Evolutionary conservation across 1,140 invertebrate genomes (phyloP), one percentile per base, ranked within the genome.

Genomic region (Saccostrea echinata): DNA sequence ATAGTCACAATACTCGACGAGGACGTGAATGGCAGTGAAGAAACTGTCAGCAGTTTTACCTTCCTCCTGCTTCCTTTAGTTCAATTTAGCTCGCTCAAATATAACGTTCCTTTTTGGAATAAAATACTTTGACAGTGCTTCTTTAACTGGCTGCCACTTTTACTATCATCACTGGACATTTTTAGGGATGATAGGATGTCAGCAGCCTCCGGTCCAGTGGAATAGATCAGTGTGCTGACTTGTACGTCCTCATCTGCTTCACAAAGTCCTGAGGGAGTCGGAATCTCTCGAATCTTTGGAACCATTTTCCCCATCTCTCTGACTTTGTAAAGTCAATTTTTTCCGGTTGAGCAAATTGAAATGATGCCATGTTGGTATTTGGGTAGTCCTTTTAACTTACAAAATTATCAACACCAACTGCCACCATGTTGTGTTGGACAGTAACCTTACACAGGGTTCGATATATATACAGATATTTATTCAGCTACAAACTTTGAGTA

Each of bases 251-350:
- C 80, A 61, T 61, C 81, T 71, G 35, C 64, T 52, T 84, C 80
- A 13, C 8, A 3, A 6, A 87, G 51, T 27, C 52, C 76, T 27
- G 86, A 83, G 12, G 55, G 57, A 43, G 27, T 55, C 80, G 51
- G 80, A 87, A 87, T n/a, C 86, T 30, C 12, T 87, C 51, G 30
- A 87, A 87, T 35, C 80, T 53, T 83, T 87, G 55, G 27, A 71
- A 24, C 86, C 86, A 86, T 64, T 83, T 82, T 24, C 24, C 16
- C 86, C 86, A 86, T 51, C 21, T 80, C 30, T 80, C 85, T 30
- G 85, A 43, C 35, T 24, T 53, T 30, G 51, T 76, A 33, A 86
- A 86, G 51, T 86, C 71, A 30, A 81, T 57, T 52, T 81, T 80
- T 52, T 86, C 43, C 21, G 71, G 76, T 1, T 52, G n/a, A 12